Conservation (phyloP, 2,113 vertebrate species). For the Sorex araneus region DNA sequence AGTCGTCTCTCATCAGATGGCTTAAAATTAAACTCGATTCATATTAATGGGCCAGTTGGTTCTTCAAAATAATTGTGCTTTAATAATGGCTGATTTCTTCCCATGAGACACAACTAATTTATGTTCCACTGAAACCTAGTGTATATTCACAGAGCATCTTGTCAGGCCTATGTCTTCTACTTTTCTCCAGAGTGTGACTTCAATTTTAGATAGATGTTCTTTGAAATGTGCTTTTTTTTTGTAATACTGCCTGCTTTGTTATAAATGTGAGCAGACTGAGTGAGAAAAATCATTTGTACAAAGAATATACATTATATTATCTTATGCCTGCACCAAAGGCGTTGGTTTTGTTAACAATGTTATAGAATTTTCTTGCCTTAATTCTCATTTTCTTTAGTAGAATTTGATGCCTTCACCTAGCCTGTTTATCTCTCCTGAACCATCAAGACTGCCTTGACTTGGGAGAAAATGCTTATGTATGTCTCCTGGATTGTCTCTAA, state of each 20-base stretch:
- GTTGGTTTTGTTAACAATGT: not conserved
- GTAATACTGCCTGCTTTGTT: slow-evolving; percentile 5
- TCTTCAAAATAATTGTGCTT: slow-evolving; percentile 11
- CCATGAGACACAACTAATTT: not conserved
- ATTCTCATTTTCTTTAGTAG: not conserved
- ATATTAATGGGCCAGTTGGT: not conserved
- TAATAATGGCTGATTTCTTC: slow-evolving; percentile 27
- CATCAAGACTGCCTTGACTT: not conserved
- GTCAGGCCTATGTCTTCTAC: not conserved
- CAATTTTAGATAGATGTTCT: slow-evolving; percentile 51
- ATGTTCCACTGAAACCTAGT: not conserved
- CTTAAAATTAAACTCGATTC: slow-evolving; percentile 8
- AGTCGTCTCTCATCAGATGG: not conserved
- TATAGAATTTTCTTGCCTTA: not conserved
- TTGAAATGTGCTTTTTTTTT: slow-evolving; percentile 31
- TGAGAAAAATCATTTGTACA: slow-evolving; percentile 32
- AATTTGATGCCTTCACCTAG: not conserved
- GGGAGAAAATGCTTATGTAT: not conserved
- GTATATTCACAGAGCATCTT: not conserved
- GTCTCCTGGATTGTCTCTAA: not conserved
- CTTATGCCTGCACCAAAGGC: not conserved
- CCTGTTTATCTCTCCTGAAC: not conserved
- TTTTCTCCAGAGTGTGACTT: slow-evolving; percentile 18
- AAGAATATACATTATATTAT: not conserved
- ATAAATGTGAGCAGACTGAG: not conserved